Conservation (phyloP, 2,888 invertebrate genomes). For the Diloba caeruleocephala region DNA sequence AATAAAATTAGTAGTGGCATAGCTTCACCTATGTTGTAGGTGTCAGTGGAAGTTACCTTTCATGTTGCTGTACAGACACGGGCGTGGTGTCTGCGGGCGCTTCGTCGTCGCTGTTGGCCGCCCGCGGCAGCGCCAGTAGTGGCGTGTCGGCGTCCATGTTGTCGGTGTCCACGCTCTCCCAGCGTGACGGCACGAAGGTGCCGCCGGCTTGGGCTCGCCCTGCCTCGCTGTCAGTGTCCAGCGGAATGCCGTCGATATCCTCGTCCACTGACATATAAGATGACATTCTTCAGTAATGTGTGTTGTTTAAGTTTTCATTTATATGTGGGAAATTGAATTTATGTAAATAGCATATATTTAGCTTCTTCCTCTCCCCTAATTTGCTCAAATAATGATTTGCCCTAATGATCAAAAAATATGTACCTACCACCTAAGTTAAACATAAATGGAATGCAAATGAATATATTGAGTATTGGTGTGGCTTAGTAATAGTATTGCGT, state of each 20-base stretch:
- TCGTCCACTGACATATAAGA: conserved; percentile 89
- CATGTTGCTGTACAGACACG: conserved; percentile 38
- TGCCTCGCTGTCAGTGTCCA: conserved; percentile 86
- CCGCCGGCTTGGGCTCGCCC: conserved; percentile 71
- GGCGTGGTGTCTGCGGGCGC: conserved; percentile 54
- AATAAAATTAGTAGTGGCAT: too few relatives aligned
- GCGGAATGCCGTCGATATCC: conserved; percentile 93
- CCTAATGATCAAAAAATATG: too few relatives aligned
- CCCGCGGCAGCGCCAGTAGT: neutral
- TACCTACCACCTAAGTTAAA: too few relatives aligned
- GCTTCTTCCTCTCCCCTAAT: too few relatives aligned
- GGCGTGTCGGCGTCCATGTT: conserved; percentile 87
- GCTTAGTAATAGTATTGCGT: too few relatives aligned
- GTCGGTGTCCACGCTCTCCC: conserved; percentile 98
- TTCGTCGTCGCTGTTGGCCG: conserved; percentile 38
- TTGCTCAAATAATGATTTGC: too few relatives aligned
- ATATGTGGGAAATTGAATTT: too few relatives aligned
- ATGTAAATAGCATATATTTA: too few relatives aligned
- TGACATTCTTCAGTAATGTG: neutral
- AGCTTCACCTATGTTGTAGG: neutral
- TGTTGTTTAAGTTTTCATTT: too few relatives aligned
- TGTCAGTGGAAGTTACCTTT: conserved; percentile 43
- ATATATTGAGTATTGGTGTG: too few relatives aligned
- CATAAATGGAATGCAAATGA: too few relatives aligned
- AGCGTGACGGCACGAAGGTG: conserved; percentile 96